These are phyloP conservation scores for Teleogryllus occipitalis DNA, from an alignment of 1,140 invertebrate species.

Conservation along the genomic window DNA sequence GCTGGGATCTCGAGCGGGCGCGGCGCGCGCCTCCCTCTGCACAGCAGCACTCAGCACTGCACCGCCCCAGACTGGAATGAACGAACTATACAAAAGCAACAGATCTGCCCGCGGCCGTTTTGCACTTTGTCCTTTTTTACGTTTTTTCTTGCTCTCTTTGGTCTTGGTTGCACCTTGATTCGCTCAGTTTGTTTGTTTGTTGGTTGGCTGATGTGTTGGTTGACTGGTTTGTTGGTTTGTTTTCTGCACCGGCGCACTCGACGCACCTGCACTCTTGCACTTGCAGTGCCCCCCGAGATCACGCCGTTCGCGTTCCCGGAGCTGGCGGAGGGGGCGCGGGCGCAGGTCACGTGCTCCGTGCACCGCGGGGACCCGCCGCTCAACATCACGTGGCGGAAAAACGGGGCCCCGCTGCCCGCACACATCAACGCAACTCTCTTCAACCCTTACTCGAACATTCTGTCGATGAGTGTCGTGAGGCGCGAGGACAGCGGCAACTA, in stretches of 20 bases:
- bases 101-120: neutral
- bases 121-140: neutral
- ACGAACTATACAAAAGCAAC: neutral
- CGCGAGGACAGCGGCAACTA: conserved; percentile 33
- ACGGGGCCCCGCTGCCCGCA: conserved; percentile 29
- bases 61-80: neutral
- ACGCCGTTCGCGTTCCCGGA: conserved; percentile 36
- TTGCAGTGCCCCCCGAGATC: conserved; percentile 41
- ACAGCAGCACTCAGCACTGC: conserved; percentile 11
- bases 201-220: neutral
- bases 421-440: conserved; percentile 28
- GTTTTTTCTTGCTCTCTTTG: neutral
- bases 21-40: neutral
- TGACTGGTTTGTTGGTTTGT: neutral
- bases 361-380: conserved; percentile 39
- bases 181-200: neutral
- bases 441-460: conserved; percentile 37
- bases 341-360: conserved; percentile 42
- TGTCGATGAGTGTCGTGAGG: conserved; percentile 36
- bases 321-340: conserved; percentile 39
- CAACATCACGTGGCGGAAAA: conserved; percentile 35
- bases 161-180: neutral
- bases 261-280: conserved; percentile 19
- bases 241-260: neutral
- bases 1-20: neutral